A percentile compares a stretch with the other conserved stretches of the same genome.
These are phyloP conservation scores for Drosophila longiperda DNA, from an alignment of 2,888 invertebrate genomes.

Conservation along the genomic window DNA sequence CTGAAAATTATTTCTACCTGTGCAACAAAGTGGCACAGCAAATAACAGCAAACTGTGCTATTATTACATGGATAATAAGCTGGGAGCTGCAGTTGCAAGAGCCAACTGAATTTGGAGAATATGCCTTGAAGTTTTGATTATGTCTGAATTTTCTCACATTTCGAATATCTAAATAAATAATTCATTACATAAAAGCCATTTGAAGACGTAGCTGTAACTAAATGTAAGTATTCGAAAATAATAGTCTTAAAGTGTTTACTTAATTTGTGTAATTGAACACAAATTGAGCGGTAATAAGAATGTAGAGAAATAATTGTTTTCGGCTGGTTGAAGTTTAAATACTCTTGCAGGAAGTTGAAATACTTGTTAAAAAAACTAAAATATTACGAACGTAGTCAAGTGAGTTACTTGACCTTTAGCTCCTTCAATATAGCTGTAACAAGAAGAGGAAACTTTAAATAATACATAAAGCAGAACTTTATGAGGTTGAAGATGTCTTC, in stretches of 20 bases:
- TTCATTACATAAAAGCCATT: background rate
- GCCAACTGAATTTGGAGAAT: background rate
- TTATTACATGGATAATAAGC: constrained; percentile 46
- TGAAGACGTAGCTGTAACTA: background rate
- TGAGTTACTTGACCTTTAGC: background rate
- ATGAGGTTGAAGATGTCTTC: background rate
- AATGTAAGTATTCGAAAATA: background rate
- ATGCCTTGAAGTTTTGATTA: background rate
- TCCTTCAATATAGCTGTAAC: background rate
- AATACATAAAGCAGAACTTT: background rate
- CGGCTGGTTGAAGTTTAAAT: background rate
- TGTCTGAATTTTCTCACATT: background rate
- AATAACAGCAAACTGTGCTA: constrained; percentile 21
- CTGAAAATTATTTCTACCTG: constrained; percentile 70
- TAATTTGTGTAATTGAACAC: background rate
- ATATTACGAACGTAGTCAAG: background rate
- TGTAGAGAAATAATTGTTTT: background rate
- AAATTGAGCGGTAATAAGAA: background rate
- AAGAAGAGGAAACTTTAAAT: background rate
- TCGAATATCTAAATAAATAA: background rate
- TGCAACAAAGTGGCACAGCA: constrained; percentile 63
- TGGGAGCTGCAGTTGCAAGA: constrained; percentile 6
- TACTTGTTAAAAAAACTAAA: background rate
- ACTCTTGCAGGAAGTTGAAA: background rate
- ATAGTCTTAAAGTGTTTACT: background rate